Evolutionary conservation across 2,888 invertebrate species (phyloP).

Genomic region (Thymelicus lineola): DNA sequence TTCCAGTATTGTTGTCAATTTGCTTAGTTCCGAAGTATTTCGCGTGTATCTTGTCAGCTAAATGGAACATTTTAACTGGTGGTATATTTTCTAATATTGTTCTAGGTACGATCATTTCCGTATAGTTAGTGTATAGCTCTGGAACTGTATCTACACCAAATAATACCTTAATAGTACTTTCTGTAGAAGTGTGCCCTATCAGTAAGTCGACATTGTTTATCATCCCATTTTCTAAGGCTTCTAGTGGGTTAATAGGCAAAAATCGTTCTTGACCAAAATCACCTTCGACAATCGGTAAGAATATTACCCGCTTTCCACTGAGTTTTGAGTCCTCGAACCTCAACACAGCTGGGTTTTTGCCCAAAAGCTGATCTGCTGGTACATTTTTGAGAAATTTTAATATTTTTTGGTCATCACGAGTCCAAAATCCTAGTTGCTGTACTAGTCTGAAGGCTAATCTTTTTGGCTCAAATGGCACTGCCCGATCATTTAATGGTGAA

Average conservation of each 20-base stretch:
- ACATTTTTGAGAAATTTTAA: conserved; percentile 51
- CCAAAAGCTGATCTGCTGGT: conserved; percentile 47
- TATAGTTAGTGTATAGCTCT: neutral
- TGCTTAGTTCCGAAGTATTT: conserved; percentile 2
- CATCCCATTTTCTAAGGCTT: conserved; percentile 45
- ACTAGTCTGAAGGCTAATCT: conserved; percentile 65
- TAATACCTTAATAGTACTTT: neutral
- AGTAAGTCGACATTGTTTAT: conserved; percentile 86
- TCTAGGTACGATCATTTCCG: neutral
- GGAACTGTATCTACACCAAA: neutral
- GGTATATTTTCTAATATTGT: conserved; percentile 5
- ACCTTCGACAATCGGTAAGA: conserved; percentile 62
- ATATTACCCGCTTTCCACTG: conserved; percentile 41
- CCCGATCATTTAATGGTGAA: conserved; percentile 85
- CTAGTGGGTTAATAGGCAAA: conserved; percentile 51
- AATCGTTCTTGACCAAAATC: conserved; percentile 56
- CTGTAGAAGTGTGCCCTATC: conserved; percentile 84
- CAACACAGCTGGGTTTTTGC: conserved; percentile 49
- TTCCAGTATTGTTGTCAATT: conserved; percentile 1
- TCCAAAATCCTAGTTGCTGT: conserved; percentile 52
- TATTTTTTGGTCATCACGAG: conserved; percentile 50
- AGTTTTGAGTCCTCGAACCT: conserved; percentile 48
- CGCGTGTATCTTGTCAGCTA: conserved; percentile 1
- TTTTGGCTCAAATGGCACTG: conserved; percentile 70
- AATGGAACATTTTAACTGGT: neutral